A percentile compares a stretch with the other conserved stretches of the same genome.
These are phyloP conservation scores for Drosophila nr. perissopoda DNA, from an alignment of 2,888 invertebrate genomes.

Conservation along the genomic window DNA sequence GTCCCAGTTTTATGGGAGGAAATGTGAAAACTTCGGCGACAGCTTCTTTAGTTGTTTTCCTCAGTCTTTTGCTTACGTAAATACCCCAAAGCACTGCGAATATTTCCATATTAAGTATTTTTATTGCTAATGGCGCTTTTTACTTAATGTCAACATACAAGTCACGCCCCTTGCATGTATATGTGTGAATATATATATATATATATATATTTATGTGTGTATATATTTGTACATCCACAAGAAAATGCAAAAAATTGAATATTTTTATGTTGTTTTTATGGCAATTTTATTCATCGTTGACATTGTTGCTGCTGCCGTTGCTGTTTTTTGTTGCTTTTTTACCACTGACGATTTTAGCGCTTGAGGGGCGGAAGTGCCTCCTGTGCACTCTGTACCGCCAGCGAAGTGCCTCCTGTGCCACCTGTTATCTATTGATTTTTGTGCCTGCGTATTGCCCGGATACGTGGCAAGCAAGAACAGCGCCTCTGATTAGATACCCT, in stretches of 20 bases:
- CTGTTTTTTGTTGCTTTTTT: slow-evolving; percentile 29
- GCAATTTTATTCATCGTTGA: slow-evolving; percentile 69
- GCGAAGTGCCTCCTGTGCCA: slow-evolving; percentile 60
- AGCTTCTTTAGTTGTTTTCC: slow-evolving; percentile 62
- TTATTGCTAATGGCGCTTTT: slow-evolving; percentile 81
- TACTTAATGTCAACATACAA: slow-evolving; percentile 72
- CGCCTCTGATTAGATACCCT: slow-evolving; percentile 35
- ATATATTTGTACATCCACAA: slow-evolving; percentile 15
- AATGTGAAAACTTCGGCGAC: slow-evolving; percentile 63
- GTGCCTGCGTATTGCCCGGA: slow-evolving; percentile 54
- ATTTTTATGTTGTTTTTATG: slow-evolving; percentile 76
- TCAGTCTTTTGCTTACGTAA: slow-evolving; percentile 49
- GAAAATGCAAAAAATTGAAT: slow-evolving; percentile 65
- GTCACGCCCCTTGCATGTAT: slow-evolving; percentile 43
- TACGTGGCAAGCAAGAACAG: slow-evolving; percentile 16
- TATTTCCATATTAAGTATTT: slow-evolving; percentile 81
- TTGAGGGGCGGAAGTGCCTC: slow-evolving; percentile 40
- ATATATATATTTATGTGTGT: slow-evolving; percentile 3
- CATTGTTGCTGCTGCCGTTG: slow-evolving; percentile 25
- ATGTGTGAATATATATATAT: slow-evolving; percentile 2
- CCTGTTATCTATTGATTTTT: slow-evolving; percentile 80
- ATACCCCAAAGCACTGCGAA: slow-evolving; percentile 69
- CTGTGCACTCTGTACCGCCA: slow-evolving; percentile 67
- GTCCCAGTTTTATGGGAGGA: slow-evolving; percentile 23
- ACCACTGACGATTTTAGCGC: slow-evolving; percentile 36